These are phyloP conservation scores for Sylvilagus bachmani DNA, from an alignment of 2,113 vertebrate species.

Conservation along the genomic window DNA sequence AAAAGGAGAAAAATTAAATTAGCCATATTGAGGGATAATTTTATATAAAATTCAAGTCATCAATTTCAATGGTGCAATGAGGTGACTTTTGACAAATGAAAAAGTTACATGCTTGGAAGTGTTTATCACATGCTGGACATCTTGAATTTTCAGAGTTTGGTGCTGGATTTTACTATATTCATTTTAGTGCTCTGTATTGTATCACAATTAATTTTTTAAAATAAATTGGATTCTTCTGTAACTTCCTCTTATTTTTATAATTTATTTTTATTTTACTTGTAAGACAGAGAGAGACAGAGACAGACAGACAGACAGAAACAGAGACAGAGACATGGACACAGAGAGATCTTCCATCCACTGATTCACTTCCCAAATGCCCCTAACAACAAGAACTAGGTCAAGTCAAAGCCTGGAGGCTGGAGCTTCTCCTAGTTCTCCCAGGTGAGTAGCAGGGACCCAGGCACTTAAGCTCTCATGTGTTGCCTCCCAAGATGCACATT, in stretches of 20 bases:
- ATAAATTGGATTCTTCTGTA: neutral
- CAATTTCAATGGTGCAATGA: neutral
- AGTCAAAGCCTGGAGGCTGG: too few relatives aligned
- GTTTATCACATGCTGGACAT: neutral
- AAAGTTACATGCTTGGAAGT: neutral
- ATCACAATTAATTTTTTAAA: neutral
- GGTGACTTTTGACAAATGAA: neutral
- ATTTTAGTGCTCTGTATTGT: neutral
- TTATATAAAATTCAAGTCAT: neutral
- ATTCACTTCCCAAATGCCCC: too few relatives aligned
- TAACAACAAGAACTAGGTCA: too few relatives aligned
- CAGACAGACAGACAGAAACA: too few relatives aligned
- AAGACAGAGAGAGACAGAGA: too few relatives aligned
- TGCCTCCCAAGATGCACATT: too few relatives aligned
- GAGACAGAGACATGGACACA: too few relatives aligned
- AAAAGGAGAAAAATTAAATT: neutral
- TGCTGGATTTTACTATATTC: neutral
- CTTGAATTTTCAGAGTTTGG: neutral
- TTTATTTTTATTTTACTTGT: too few relatives aligned
- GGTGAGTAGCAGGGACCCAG: too few relatives aligned
- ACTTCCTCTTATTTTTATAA: neutral
- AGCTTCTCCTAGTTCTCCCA: too few relatives aligned
- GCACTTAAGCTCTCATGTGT: too few relatives aligned
- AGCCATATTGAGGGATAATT: neutral
- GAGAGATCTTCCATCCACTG: too few relatives aligned